These are phyloP conservation scores for Malurus splendens DNA, from an alignment of 2,797 vertebrate species.

Conservation along the genomic window DNA sequence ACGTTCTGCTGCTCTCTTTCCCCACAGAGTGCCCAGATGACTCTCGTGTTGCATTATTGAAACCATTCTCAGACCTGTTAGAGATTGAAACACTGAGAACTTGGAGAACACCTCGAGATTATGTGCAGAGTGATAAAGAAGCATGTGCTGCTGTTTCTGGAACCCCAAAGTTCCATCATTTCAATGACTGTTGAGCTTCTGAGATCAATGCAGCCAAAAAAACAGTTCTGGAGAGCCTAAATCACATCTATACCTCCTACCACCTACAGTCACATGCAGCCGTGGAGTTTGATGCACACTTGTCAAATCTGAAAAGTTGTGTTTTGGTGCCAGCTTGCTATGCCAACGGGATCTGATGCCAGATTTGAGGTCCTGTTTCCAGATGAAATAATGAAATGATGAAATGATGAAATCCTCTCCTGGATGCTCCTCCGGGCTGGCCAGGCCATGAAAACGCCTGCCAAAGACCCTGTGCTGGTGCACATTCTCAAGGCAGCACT, in stretches of 20 bases:
- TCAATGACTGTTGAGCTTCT: background rate
- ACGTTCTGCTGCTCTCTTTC: fast-evolving
- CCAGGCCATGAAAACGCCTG: background rate
- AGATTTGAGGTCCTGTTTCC: background rate
- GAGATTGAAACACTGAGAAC: background rate
- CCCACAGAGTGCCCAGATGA: background rate
- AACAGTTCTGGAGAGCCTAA: background rate
- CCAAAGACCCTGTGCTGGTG: background rate
- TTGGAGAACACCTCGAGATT: background rate
- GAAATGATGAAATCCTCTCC: background rate
- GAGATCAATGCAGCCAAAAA: background rate
- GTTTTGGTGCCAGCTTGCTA: background rate
- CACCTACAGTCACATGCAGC: background rate
- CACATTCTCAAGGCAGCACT: conserved; percentile 1
- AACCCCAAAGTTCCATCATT: background rate
- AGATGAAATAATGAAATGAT: background rate
- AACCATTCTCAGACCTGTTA: background rate
- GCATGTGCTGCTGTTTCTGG: background rate
- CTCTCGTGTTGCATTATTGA: background rate
- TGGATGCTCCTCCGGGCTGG: background rate
- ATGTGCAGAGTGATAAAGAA: background rate
- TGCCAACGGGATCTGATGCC: background rate
- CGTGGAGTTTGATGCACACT: background rate
- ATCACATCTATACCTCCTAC: background rate
- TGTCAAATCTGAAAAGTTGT: background rate